A percentile compares a stretch with the other conserved stretches of the same genome.
Evolutionary conservation across 2,888 invertebrate genomes (phyloP).

Genomic region (Nomada flava): DNA sequence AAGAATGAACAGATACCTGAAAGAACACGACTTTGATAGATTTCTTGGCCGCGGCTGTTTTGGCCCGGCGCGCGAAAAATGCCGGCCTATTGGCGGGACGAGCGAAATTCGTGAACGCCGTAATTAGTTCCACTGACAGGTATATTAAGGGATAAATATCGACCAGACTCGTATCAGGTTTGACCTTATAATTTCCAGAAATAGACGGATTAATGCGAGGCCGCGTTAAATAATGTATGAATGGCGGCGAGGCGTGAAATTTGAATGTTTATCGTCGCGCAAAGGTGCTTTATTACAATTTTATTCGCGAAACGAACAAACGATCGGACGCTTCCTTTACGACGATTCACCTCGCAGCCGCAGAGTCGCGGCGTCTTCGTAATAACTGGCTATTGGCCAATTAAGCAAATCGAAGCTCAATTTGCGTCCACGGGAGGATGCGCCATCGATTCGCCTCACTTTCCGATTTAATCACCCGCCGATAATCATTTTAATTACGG

Average conservation of each 20-base stretch:
- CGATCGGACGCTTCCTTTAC: not conserved
- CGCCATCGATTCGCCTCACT: slow-evolving; percentile 28
- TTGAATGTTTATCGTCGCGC: not conserved
- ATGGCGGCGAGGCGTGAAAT: not conserved
- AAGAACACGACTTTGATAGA: slow-evolving; percentile 31
- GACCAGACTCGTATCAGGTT: not conserved
- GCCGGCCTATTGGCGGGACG: not conserved
- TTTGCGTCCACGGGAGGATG: slow-evolving; percentile 41
- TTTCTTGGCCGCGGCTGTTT: slow-evolving; percentile 13
- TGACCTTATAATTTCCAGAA: slow-evolving; percentile 5
- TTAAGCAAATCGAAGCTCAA: slow-evolving; percentile 45
- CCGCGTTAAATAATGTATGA: slow-evolving; percentile 1
- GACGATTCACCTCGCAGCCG: not conserved
- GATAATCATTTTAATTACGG: slow-evolving; percentile 50
- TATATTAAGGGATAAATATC: slow-evolving; percentile 12
- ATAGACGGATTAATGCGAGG: not conserved
- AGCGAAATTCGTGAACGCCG: not conserved
- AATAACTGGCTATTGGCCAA: slow-evolving; percentile 41
- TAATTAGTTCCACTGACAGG: slow-evolving; percentile 12
- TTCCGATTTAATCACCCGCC: slow-evolving; percentile 32
- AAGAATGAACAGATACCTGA: slow-evolving; percentile 8
- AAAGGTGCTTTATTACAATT: not conserved
- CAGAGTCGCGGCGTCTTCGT: slow-evolving; percentile 5
- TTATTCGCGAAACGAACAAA: not conserved
- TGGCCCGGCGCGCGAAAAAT: slow-evolving; percentile 7